phyloP scores from a whole-genome alignment of 2,797 vertebrate genomes.

The Amblyraja radiata region DNA sequence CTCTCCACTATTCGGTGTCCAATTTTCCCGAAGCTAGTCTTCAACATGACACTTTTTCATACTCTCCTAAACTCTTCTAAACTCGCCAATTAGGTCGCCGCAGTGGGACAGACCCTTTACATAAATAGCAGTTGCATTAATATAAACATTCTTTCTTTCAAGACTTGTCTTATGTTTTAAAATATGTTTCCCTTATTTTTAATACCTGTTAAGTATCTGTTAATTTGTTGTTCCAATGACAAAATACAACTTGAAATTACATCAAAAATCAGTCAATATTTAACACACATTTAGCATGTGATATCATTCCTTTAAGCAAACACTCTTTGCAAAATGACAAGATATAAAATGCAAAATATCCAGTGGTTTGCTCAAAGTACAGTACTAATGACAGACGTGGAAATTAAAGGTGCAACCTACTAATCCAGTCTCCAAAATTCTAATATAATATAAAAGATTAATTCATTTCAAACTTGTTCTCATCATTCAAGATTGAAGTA shows the following conservation, averaged over 20 bases:
- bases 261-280: not conserved
- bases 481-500: not conserved
- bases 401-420: not conserved
- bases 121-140: not conserved
- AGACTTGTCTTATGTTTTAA: not conserved
- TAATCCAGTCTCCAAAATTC: not conserved
- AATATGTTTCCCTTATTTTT: not conserved
- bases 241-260: not conserved
- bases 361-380: not conserved
- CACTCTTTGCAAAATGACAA: not conserved
- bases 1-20: too few relatives aligned
- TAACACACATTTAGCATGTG: not conserved
- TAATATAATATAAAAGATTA: not conserved
- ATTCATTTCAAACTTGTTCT: not conserved
- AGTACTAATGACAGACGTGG: not conserved
- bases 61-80: too few relatives aligned
- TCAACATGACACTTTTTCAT: too few relatives aligned
- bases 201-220: not conserved
- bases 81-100: too few relatives aligned
- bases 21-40: too few relatives aligned
- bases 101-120: too few relatives aligned
- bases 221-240: not conserved
- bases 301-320: not conserved
- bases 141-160: not conserved
- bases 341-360: not conserved